These are phyloP conservation scores for Leucoptera coffeella DNA, from an alignment of 2,888 invertebrate genomes.

Conservation along the genomic window DNA sequence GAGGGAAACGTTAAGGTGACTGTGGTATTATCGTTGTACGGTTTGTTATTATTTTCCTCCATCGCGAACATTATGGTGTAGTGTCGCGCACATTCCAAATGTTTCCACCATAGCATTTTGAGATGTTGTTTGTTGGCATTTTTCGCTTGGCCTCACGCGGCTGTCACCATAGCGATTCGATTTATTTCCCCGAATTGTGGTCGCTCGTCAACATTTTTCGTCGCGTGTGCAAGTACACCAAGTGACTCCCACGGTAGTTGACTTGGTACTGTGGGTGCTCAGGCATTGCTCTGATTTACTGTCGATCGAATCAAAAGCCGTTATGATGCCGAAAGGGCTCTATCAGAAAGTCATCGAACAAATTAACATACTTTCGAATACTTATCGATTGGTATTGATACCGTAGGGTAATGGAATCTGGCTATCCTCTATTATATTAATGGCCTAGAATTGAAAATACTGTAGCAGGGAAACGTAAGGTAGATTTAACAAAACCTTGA, in stretches of 20 bases:
- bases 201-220: constrained; percentile 12
- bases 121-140: constrained; percentile 3
- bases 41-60: constrained; percentile 23
- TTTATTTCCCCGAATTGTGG: constrained; percentile 11
- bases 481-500: no score
- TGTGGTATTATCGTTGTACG: constrained; percentile 27
- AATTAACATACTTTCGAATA: no score
- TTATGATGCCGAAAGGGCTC: no score
- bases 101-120: constrained; percentile 50
- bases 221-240: constrained; percentile 13
- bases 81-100: constrained; percentile 27
- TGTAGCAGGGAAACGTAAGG: no score
- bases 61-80: constrained; percentile 32
- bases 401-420: no score
- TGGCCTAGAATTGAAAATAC: no score
- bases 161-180: constrained; percentile 35
- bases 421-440: no score
- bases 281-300: constrained; percentile 20
- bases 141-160: no score
- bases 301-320: no score
- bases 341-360: no score
- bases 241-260: constrained; percentile 26
- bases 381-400: no score
- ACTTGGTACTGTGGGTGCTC: constrained; percentile 31
- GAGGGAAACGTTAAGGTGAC: constrained; percentile 21